phyloP scores from a whole-genome alignment of 1,140 invertebrate species.

The Glossosoma conforme region DNA sequence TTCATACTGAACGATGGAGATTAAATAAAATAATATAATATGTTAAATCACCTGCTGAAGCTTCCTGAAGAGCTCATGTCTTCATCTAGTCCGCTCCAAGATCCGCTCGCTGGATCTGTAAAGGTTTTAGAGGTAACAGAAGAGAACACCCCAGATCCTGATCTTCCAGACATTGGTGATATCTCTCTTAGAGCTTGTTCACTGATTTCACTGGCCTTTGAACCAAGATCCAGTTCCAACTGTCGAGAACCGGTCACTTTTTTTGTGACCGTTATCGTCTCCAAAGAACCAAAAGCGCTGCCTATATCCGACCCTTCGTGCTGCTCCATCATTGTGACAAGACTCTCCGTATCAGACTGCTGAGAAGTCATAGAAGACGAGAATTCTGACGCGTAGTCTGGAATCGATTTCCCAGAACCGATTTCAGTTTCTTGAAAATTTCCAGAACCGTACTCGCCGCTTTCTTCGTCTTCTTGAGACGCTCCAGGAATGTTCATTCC shows the following conservation, averaged over 20 bases:
- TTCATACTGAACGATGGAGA: not conserved
- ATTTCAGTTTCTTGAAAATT: constrained; percentile 24
- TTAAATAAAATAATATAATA: not conserved
- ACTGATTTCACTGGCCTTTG: constrained; percentile 38
- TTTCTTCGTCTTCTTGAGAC: constrained; percentile 21
- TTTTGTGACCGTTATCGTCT: constrained; percentile 32
- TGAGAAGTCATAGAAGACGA: constrained; percentile 49
- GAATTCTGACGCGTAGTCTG: constrained; percentile 43
- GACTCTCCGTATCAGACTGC: constrained; percentile 48
- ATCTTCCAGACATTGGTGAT: constrained; percentile 48
- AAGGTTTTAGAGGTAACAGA: constrained; percentile 48
- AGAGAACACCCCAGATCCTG: constrained; percentile 44
- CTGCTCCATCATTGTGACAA: constrained; percentile 47
- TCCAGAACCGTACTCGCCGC: constrained; percentile 34
- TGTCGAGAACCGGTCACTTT: constrained; percentile 18
- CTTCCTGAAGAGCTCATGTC: constrained; percentile 50
- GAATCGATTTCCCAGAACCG: constrained; percentile 38
- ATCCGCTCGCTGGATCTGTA: constrained; percentile 52
- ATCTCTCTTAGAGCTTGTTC: constrained; percentile 45
- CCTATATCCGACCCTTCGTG: constrained; percentile 25
- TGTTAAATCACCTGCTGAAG: constrained; percentile 43
- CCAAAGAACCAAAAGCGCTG: constrained; percentile 20
- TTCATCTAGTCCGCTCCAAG: constrained; percentile 50
- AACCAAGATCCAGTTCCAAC: constrained; percentile 19
- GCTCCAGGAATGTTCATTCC: constrained; percentile 43